Conservation (phyloP, 2,113 vertebrate species). For the Coryphaenoides rupestris region DNA sequence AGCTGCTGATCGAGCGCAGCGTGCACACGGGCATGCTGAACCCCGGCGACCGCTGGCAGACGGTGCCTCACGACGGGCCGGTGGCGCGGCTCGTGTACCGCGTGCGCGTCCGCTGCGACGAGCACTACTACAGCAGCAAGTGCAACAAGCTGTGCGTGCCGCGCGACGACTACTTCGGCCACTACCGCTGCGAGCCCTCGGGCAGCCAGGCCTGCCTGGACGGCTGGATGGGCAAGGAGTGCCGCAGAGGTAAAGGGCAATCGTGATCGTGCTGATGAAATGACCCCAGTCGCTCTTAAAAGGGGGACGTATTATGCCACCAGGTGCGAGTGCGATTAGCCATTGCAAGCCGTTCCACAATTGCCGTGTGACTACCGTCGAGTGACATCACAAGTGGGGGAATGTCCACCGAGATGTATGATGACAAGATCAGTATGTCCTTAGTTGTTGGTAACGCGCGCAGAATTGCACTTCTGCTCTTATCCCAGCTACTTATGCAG, state of each 20-base stretch:
- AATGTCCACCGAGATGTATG: too few relatives aligned
- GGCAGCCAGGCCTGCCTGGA: slow-evolving; percentile 91
- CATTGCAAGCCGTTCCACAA: too few relatives aligned
- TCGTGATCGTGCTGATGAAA: too few relatives aligned
- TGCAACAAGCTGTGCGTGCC: slow-evolving; percentile 95
- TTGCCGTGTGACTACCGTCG: too few relatives aligned
- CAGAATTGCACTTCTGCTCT: too few relatives aligned
- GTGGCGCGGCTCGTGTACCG: slow-evolving; percentile 83
- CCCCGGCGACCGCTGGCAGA: slow-evolving; percentile 88
- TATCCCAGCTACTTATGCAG: too few relatives aligned
- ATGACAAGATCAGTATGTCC: too few relatives aligned
- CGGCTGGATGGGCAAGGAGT: slow-evolving; percentile 92
- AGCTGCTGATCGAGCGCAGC: slow-evolving; percentile 85
- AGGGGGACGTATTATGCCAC: too few relatives aligned
- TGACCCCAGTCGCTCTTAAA: too few relatives aligned
- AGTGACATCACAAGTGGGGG: too few relatives aligned
- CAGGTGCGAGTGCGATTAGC: too few relatives aligned
- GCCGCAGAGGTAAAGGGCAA: slow-evolving; percentile 81
- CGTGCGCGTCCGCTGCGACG: slow-evolving; percentile 85
- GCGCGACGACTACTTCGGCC: slow-evolving; percentile 90
- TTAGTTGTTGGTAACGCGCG: too few relatives aligned
- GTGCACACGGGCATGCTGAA: slow-evolving; percentile 86
- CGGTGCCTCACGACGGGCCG: slow-evolving; percentile 78
- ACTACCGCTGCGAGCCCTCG: slow-evolving; percentile 86
- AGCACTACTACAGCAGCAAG: slow-evolving; percentile 89